phyloP scores from a whole-genome alignment of 2,888 invertebrate species.

The Aelia acuminata region DNA sequence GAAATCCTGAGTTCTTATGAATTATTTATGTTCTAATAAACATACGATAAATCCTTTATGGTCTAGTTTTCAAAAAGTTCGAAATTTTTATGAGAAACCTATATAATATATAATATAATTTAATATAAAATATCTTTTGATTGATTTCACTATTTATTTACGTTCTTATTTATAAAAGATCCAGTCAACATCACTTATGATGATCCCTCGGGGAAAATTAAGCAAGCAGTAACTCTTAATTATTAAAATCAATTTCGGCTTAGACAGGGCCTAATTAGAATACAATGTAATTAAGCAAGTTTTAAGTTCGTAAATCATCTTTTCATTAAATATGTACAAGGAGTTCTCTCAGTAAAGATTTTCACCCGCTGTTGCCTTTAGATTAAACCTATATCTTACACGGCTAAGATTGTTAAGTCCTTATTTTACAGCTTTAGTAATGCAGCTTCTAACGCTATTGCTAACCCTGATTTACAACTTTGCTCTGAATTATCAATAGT shows the following conservation, averaged over 20 bases:
- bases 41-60: too few species aligned
- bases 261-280: background rate
- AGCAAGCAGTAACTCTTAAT: background rate
- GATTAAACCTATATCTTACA: constrained; percentile 38
- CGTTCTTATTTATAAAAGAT: too few species aligned
- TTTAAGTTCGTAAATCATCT: constrained; percentile 3
- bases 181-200: background rate
- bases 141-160: too few species aligned
- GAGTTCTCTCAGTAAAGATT: background rate
- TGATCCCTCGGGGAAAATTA: background rate
- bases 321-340: background rate
- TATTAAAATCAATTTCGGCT: constrained; percentile 6
- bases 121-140: too few species aligned
- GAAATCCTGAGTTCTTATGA: too few species aligned
- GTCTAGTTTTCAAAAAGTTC: too few species aligned
- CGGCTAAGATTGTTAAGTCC: background rate
- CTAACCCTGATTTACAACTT: background rate
- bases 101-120: too few species aligned
- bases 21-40: too few species aligned
- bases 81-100: too few species aligned
- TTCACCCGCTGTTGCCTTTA: constrained; percentile 4
- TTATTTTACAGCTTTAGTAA: background rate
- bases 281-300: constrained; percentile 2
- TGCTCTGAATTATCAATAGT: background rate
- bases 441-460: background rate